Evolutionary conservation across 2,888 invertebrate species (phyloP).

Genomic region (Tenthredo livida): DNA sequence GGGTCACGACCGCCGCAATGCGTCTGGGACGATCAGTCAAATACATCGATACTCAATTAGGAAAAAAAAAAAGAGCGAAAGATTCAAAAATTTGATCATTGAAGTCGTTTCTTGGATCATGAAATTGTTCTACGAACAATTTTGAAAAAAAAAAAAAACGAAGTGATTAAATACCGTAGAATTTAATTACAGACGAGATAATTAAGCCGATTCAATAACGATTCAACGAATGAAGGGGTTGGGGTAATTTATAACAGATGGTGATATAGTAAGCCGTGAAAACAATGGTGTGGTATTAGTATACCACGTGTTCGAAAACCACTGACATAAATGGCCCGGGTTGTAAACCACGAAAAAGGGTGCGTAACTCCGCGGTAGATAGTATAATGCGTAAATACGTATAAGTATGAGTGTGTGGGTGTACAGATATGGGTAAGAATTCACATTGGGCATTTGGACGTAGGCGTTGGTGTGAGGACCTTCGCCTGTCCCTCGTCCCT

Average conservation of each 20-base stretch:
- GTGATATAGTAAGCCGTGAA: slow-evolving; percentile 3
- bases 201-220: neutral
- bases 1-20: slow-evolving; percentile 29
- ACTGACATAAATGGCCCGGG: slow-evolving; percentile 21
- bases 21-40: neutral
- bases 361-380: neutral
- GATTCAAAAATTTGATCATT: too few species aligned
- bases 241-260: neutral
- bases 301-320: slow-evolving; percentile 18
- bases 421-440: neutral
- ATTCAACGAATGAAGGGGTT: neutral
- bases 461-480: neutral
- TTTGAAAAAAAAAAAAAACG: neutral
- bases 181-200: neutral
- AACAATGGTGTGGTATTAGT: slow-evolving; percentile 19
- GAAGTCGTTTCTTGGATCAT: neutral
- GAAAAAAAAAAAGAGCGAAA: neutral
- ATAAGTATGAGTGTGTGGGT: neutral
- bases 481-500: neutral
- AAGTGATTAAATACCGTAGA: neutral
- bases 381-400: neutral
- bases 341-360: slow-evolving; percentile 22
- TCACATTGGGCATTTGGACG: neutral
- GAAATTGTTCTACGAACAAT: too few species aligned
- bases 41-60: neutral